Evolutionary conservation across 2,888 invertebrate species (phyloP).

Genomic region (Caenorhabditis sp.): DNA sequence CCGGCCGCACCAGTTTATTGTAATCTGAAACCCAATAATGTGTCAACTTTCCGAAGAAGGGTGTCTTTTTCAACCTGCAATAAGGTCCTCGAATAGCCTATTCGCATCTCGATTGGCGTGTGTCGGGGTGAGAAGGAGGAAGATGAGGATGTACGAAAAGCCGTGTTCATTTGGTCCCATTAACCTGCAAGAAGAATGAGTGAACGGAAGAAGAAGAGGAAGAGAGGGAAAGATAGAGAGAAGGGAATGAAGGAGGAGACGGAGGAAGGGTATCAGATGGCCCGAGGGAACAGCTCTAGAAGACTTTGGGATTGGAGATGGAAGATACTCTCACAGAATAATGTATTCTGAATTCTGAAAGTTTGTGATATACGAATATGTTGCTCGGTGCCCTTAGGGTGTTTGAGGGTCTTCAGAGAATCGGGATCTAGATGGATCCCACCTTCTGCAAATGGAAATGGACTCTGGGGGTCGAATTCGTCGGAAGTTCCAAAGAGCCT

Average conservation of each 20-base stretch:
- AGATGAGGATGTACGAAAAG: conserved; percentile 46
- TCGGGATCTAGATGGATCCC: too few relatives aligned
- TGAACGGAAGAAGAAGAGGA: too few relatives aligned
- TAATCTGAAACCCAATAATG: conserved; percentile 73
- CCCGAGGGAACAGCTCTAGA: conserved; percentile 9
- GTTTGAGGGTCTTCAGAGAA: background rate
- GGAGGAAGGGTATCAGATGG: conserved; percentile 6
- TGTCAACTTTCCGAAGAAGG: background rate
- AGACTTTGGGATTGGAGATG: too few relatives aligned
- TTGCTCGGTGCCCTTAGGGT: too few relatives aligned
- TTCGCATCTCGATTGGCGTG: conserved; percentile 76
- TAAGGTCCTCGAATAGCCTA: conserved; percentile 79
- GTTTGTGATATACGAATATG: too few relatives aligned
- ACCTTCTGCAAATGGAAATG: too few relatives aligned
- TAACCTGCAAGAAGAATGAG: conserved; percentile 34
- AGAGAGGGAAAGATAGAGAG: background rate
- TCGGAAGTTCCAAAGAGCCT: conserved; percentile 9
- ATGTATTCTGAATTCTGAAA: too few relatives aligned
- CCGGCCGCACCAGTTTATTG: conserved; percentile 83
- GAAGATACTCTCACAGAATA: background rate
- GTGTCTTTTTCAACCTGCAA: conserved; percentile 55
- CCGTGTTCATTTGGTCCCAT: conserved; percentile 65
- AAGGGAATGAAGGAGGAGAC: background rate
- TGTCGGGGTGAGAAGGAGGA: conserved; percentile 48
- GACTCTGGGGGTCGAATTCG: too few relatives aligned